Percentiles rank a stretch among this genome's conserved stretches.
phyloP scores from a whole-genome alignment of 2,797 vertebrate genomes.

The Microchirus variegatus region DNA sequence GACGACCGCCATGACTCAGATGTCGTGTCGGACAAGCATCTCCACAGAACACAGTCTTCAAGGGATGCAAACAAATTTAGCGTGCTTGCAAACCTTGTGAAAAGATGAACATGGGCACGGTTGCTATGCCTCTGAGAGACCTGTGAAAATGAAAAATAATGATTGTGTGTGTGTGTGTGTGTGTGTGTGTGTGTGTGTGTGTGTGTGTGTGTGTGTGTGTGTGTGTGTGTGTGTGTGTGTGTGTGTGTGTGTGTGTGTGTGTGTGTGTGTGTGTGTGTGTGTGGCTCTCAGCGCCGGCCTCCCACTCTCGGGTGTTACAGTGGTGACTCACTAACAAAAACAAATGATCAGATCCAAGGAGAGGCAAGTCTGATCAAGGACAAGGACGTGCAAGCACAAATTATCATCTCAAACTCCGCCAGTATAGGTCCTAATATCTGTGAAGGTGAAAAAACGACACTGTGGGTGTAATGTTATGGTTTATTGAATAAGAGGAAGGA shows the following conservation, averaged over 20 bases:
- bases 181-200: not conserved
- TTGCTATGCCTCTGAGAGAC: slow-evolving; percentile 31
- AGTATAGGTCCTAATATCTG: slow-evolving; percentile 41
- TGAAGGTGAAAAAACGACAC: slow-evolving; percentile 49
- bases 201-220: not conserved
- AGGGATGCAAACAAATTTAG: slow-evolving; percentile 19
- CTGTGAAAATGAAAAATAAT: slow-evolving; percentile 43
- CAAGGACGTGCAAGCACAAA: slow-evolving; percentile 39
- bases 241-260: slow-evolving; percentile 10
- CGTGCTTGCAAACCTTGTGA: slow-evolving; percentile 26
- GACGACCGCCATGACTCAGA: slow-evolving; percentile 50
- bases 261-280: slow-evolving; percentile 7
- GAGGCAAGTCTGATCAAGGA: slow-evolving; percentile 70
- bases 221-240: slow-evolving; percentile 16
- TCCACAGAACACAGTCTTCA: slow-evolving; percentile 13
- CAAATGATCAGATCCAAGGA: slow-evolving; percentile 50
- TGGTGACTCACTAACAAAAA: slow-evolving; percentile 48
- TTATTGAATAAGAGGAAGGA: slow-evolving; percentile 28
- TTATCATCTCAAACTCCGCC: slow-evolving; percentile 51
- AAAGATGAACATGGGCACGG: slow-evolving; percentile 1
- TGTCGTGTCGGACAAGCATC: slow-evolving; percentile 31
- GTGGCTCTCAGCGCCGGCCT: slow-evolving; percentile 12
- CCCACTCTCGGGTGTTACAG: slow-evolving; percentile 32
- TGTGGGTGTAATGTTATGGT: slow-evolving; percentile 42
- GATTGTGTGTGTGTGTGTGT: slow-evolving; percentile 12